Evolutionary conservation across 2,797 vertebrate genomes (phyloP).

Genomic region (Graptemys geographica): DNA sequence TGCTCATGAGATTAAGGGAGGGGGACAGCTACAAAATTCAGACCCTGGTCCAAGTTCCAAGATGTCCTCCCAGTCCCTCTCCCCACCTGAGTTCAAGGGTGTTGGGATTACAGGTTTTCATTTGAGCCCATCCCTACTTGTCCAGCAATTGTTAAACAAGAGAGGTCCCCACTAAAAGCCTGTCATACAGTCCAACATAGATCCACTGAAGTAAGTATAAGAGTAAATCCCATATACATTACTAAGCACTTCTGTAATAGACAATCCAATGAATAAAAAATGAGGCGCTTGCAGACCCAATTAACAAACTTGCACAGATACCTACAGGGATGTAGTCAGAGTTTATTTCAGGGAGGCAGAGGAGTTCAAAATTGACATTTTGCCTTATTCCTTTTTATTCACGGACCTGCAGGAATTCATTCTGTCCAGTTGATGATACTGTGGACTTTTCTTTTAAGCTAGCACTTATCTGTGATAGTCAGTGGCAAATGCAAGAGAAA

Average conservation of each 20-base stretch:
- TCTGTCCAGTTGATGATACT: not conserved
- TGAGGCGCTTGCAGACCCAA: not conserved
- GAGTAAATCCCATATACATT: not conserved
- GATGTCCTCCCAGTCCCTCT: not conserved
- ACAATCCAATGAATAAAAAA: not conserved
- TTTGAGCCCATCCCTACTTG: not conserved
- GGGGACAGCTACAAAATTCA: not conserved
- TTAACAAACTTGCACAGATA: not conserved
- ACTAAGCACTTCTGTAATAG: not conserved
- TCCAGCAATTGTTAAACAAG: not conserved
- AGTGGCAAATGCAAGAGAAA: not conserved
- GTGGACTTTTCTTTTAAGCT: not conserved
- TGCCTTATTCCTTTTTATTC: not conserved
- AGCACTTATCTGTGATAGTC: not conserved
- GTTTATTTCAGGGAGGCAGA: not conserved
- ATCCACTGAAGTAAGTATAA: not conserved
- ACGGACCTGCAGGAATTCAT: not conserved
- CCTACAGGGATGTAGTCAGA: not conserved
- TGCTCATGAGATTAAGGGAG: not conserved
- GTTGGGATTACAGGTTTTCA: not conserved
- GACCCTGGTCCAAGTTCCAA: not conserved
- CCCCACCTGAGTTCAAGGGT: not conserved
- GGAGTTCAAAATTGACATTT: not conserved
- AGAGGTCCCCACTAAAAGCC: not conserved
- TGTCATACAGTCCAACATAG: not conserved